A percentile compares a stretch with the other conserved stretches of the same genome.
These are phyloP conservation scores for Clepsis dumicolana DNA, from an alignment of 2,888 invertebrate species.

Conservation along the genomic window DNA sequence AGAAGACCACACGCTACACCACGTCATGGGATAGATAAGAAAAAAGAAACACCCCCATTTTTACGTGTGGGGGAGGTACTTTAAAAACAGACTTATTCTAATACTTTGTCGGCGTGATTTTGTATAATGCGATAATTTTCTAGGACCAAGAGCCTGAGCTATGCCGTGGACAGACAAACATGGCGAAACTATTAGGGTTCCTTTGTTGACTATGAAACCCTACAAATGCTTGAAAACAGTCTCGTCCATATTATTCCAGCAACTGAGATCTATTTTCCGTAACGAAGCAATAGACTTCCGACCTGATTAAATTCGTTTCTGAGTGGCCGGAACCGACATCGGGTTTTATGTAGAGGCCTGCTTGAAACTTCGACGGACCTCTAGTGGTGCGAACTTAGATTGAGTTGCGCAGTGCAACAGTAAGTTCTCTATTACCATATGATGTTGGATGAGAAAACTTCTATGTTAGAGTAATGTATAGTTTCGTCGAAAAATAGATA, in stretches of 20 bases:
- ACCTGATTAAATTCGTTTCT: constrained; percentile 14
- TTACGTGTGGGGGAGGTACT: too few species aligned
- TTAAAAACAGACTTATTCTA: too few species aligned
- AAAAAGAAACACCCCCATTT: too few species aligned
- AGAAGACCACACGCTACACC: too few species aligned
- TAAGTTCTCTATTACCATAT: constrained; percentile 44
- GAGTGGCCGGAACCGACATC: background rate
- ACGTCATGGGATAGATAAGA: too few species aligned
- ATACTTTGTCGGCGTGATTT: too few species aligned
- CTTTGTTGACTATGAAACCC: too few species aligned
- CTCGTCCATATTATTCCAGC: background rate
- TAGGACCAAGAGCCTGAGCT: too few species aligned
- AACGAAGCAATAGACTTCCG: background rate
- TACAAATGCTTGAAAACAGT: background rate
- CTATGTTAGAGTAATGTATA: background rate
- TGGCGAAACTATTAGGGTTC: too few species aligned
- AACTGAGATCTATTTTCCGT: background rate
- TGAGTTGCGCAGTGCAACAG: constrained; percentile 44
- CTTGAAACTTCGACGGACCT: constrained; percentile 15
- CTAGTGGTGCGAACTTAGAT: constrained; percentile 46
- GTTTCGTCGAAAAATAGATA: background rate
- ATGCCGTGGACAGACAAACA: too few species aligned
- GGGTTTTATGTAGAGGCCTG: constrained; percentile 23
- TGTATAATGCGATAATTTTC: too few species aligned
- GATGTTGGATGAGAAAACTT: constrained; percentile 23